These are phyloP conservation scores for Mareca penelope DNA, from an alignment of 2,797 vertebrate species.

Conservation along the genomic window DNA sequence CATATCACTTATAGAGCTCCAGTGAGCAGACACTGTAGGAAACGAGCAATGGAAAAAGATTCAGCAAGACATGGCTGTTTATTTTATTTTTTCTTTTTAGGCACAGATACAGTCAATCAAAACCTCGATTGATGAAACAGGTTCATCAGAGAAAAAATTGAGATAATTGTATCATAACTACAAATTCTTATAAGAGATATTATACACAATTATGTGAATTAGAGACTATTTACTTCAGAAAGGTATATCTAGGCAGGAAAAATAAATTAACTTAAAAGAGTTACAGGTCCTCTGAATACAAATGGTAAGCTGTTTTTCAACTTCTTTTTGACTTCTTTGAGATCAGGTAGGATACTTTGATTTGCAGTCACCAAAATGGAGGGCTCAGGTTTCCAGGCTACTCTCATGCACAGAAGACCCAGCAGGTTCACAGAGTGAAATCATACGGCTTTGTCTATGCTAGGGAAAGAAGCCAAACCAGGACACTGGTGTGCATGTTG, in stretches of 20 bases:
- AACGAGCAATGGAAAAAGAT: slow-evolving; percentile 28
- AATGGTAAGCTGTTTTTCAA: neutral
- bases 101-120: neutral
- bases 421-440: neutral
- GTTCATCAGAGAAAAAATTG: slow-evolving; percentile 38
- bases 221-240: slow-evolving; percentile 29
- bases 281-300: neutral
- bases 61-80: neutral
- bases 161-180: slow-evolving; percentile 39
- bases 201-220: slow-evolving; percentile 39
- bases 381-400: neutral
- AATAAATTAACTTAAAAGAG: neutral
- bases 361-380: neutral
- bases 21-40: slow-evolving; percentile 25
- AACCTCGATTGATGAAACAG: neutral
- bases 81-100: neutral
- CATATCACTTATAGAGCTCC: slow-evolving; percentile 37
- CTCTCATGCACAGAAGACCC: neutral
- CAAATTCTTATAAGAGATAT: slow-evolving; percentile 16
- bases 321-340: neutral
- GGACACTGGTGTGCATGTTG: neutral
- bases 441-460: neutral
- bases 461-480: neutral
- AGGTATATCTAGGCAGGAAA: slow-evolving; percentile 8
- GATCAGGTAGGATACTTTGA: neutral